These are phyloP conservation scores for Oxyteleia sp. DNA, from an alignment of 2,888 invertebrate species.

Conservation along the genomic window DNA sequence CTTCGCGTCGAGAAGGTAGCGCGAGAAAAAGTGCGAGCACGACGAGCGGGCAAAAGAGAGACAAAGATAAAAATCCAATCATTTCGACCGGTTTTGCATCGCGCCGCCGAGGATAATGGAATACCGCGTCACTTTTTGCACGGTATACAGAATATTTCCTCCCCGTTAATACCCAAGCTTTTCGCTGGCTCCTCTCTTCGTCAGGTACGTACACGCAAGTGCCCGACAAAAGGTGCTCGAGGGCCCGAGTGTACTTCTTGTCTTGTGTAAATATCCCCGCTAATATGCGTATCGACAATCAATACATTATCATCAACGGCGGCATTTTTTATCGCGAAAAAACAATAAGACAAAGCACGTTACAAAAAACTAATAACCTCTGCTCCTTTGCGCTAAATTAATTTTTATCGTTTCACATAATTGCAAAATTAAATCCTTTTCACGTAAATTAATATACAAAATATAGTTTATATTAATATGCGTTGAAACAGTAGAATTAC, in stretches of 20 bases:
- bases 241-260: constrained; percentile 61
- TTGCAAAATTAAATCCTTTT: too few species aligned
- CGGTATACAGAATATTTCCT: constrained; percentile 83
- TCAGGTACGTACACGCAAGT: constrained; percentile 75
- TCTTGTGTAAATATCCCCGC: constrained; percentile 56
- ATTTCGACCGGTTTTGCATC: constrained; percentile 86
- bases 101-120: constrained; percentile 83
- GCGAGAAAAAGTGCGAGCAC: constrained; percentile 68
- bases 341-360: constrained; percentile 27
- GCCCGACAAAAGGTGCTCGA: constrained; percentile 69
- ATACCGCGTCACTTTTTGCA: constrained; percentile 85
- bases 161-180: constrained; percentile 81
- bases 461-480: too few species aligned
- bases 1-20: constrained; percentile 65
- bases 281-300: constrained; percentile 62
- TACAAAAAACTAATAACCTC: not conserved
- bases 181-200: constrained; percentile 69
- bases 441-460: too few species aligned
- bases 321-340: constrained; percentile 37
- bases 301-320: constrained; percentile 50
- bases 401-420: too few species aligned
- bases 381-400: too few species aligned
- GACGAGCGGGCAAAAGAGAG: constrained; percentile 74
- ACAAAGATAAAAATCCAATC: constrained; percentile 85
- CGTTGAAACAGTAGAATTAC: too few species aligned